These are phyloP conservation scores for Patella depressa DNA, from an alignment of 2,888 invertebrate genomes.

Conservation along the genomic window DNA sequence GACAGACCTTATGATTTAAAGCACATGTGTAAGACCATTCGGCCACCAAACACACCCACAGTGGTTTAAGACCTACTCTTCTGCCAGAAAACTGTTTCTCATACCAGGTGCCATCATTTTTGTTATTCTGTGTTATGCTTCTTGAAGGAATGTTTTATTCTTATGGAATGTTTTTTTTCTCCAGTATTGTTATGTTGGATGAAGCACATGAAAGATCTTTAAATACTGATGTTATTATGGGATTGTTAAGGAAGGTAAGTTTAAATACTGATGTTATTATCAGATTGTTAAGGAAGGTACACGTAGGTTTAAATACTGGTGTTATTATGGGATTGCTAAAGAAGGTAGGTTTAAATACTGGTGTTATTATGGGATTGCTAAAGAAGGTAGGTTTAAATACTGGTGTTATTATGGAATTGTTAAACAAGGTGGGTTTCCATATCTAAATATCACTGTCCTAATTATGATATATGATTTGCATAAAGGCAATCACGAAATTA, in stretches of 20 bases:
- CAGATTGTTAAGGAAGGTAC: constrained; percentile 88
- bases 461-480: no score
- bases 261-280: constrained; percentile 93
- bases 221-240: constrained; percentile 93
- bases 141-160: no score
- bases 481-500: no score
- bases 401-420: constrained; percentile 80
- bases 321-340: constrained; percentile 93
- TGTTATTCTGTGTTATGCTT: no score
- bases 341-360: constrained; percentile 86
- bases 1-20: no score
- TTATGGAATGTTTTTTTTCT: constrained; percentile 18
- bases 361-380: constrained; percentile 78
- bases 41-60: no score
- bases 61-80: no score
- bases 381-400: constrained; percentile 76
- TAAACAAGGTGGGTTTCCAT: no score
- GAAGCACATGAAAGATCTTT: constrained; percentile 96
- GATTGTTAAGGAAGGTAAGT: constrained; percentile 85
- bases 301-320: constrained; percentile 82
- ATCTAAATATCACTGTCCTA: no score
- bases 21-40: no score
- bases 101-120: no score
- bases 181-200: constrained; percentile 85
- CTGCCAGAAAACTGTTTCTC: no score